Evolutionary conservation across 2,888 invertebrate species (phyloP), one percentile per base, ranked within the genome.

Genomic region (Oithona nana): DNA sequence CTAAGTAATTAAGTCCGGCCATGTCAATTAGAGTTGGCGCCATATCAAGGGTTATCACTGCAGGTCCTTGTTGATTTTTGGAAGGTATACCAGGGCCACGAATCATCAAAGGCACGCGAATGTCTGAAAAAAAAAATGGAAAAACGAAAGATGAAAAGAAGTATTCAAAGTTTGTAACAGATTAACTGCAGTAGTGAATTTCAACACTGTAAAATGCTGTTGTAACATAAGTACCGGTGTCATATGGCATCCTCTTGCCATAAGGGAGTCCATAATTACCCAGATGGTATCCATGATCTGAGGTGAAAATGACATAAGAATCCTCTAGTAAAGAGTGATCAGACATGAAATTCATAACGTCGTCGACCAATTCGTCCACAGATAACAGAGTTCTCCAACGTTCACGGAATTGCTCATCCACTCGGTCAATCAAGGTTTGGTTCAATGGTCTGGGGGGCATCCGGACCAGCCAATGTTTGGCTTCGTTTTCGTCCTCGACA

Each of bases 251-350:
- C 1, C 92, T 77, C 71, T 93, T 93, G 73, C 93, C 92, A 75
- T 82, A 82, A 0, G 88, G 84, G 75, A 88, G 81, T 1, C 85
- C 81, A 73, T 88, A 90, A 75, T 92, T 90, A 13, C 87, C 88
- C 67, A 92, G 76, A 74, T 93, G 92, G 73, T 83, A 93, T 26
- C 92, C 92, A 74, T 92, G 88, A 71, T 93, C 92, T 0, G 90
- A 90, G 0, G 88, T 84, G 68, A 82, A 88, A 59, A 92, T 80
- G 0, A 92, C 71, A 68, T 84, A 89, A 0, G 92, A 92, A 67
- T 86, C 78, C 0, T 84, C 75, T 3, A 88, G 69, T 1, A 82
- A 65, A 1, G 76, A 71, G 1, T 73, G 73, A 0, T 71, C 69
- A 31, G 79, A 74, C 28, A 92, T 71, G 0, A 78, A 72, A 0